These are phyloP conservation scores for Telmatochromis sp. DNA, from an alignment of 2,113 vertebrate genomes.

Conservation along the genomic window DNA sequence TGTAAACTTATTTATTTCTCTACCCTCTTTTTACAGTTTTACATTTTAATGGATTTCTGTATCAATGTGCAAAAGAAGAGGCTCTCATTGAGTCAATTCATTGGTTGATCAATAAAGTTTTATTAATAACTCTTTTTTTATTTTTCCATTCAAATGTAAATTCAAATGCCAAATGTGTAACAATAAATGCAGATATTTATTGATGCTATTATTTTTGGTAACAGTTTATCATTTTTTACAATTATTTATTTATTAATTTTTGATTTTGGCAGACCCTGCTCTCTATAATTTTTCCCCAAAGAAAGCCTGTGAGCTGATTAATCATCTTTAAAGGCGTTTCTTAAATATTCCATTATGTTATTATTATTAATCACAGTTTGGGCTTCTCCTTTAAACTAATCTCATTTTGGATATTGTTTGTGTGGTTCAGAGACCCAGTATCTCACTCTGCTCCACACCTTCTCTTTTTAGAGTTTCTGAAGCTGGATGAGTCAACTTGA, in stretches of 20 bases:
- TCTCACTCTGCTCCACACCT: background rate
- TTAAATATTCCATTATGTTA: background rate
- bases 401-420: background rate
- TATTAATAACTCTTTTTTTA: background rate
- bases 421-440: background rate
- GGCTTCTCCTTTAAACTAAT: background rate
- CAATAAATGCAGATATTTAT: background rate
- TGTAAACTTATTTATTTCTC: background rate
- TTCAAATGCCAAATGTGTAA: background rate
- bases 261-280: background rate
- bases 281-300: background rate
- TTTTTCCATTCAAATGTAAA: background rate
- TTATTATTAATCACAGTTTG: background rate
- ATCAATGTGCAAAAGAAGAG: background rate
- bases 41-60: background rate
- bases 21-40: background rate
- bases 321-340: background rate
- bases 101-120: background rate
- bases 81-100: background rate
- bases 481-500: background rate
- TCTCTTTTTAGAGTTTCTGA: conserved; percentile 34
- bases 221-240: background rate
- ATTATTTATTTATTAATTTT: background rate
- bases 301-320: background rate
- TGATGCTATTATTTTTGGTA: background rate